Percentiles rank a stretch among this genome's conserved stretches.
These are phyloP conservation scores for Patella caerulea DNA, from an alignment of 2,888 invertebrate genomes.

Conservation along the genomic window DNA sequence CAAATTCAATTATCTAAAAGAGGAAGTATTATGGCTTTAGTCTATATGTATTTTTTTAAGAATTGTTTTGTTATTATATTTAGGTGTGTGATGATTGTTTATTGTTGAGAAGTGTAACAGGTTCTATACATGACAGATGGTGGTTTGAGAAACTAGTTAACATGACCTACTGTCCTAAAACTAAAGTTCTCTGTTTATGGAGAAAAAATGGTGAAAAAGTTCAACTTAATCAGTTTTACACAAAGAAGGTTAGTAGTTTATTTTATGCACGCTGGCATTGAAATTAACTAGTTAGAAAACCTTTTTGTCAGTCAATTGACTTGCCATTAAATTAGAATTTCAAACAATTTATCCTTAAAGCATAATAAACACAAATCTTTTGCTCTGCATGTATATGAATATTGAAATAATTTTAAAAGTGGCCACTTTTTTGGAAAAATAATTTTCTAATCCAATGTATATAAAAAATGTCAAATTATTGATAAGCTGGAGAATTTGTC, in stretches of 20 bases:
- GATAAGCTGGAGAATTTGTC: too few species aligned
- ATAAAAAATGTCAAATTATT: too few species aligned
- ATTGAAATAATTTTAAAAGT: too few species aligned
- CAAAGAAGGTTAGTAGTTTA: constrained; percentile 85
- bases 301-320: too few species aligned
- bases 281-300: too few species aligned
- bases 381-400: too few species aligned
- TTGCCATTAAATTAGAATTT: too few species aligned
- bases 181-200: constrained; percentile 97
- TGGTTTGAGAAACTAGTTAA: constrained; percentile 99
- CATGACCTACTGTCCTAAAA: constrained; percentile 99
- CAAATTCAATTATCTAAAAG: neutral
- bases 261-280: too few species aligned
- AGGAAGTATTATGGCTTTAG: neutral
- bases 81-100: constrained; percentile 93
- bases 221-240: constrained; percentile 92
- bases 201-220: constrained; percentile 81
- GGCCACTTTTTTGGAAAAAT: too few species aligned
- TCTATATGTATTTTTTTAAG: neutral
- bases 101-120: constrained; percentile 76
- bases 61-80: constrained; percentile 2
- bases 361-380: too few species aligned
- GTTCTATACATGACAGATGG: constrained; percentile 79
- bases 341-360: too few species aligned
- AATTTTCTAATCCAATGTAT: too few species aligned